These are phyloP conservation scores for Teleopsis dalmanni DNA, from an alignment of 1,140 invertebrate species.

Conservation along the genomic window DNA sequence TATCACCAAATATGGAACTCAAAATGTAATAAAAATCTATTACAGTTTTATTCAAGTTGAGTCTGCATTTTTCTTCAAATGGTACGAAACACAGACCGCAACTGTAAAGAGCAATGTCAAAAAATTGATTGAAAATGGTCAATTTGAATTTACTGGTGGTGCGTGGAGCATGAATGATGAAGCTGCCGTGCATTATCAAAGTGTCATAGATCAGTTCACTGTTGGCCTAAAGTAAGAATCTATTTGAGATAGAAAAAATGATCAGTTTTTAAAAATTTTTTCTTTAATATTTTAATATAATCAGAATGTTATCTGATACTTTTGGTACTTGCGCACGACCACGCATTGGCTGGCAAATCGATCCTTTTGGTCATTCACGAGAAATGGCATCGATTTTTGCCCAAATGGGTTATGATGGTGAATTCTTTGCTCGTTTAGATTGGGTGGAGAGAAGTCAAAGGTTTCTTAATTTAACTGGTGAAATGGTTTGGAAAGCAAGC, in stretches of 20 bases:
- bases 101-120: conserved; percentile 52
- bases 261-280: not conserved
- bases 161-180: conserved; percentile 94
- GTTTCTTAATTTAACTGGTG: conserved; percentile 57
- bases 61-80: conserved; percentile 86
- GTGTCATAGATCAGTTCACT: conserved; percentile 90
- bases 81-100: conserved; percentile 76
- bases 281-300: not conserved
- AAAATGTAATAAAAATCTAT: not conserved
- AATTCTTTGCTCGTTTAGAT: conserved; percentile 84
- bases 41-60: conserved; percentile 67
- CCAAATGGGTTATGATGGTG: conserved; percentile 76
- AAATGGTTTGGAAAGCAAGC: conserved; percentile 80
- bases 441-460: conserved; percentile 73
- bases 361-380: conserved; percentile 86
- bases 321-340: conserved; percentile 79
- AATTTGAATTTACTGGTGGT: conserved; percentile 81
- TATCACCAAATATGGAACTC: not conserved
- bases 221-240: conserved; percentile 49
- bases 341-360: conserved; percentile 84
- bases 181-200: conserved; percentile 84
- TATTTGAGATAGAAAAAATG: conserved; percentile 33
- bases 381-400: conserved; percentile 78
- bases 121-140: conserved; percentile 63
- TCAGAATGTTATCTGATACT: conserved; percentile 58